Base-by-base conservation (phyloP, 1,140 invertebrate genomes). In the Drosophila rhopaloa region DNA sequence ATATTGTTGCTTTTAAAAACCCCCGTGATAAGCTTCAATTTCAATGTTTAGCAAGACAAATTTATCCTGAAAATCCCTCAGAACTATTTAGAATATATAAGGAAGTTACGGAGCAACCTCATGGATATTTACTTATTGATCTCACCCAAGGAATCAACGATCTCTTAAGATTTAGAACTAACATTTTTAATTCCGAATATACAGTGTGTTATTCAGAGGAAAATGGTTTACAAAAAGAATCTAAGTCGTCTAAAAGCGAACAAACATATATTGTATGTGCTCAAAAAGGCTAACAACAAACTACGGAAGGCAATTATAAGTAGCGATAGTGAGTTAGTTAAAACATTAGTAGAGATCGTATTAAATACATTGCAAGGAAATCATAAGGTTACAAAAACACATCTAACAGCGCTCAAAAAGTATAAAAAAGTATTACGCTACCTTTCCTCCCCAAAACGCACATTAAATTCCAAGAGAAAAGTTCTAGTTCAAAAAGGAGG, bases 191-290 rank as follows among this genome's bases (percentile, higher is more conserved):
- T 19, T 19, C 19, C 19, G 19, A 19, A 19, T 19, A 19, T 19
- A 19, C 19, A 19, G 19, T 19, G 19, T 19, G 19, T 19, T 19
- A 19, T 19, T 19, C 19, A 4, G 35, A 60, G 6, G 32, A 60
- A 60, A 38, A 50, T 50, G 58, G 24, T 60, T 60, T 60, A 38
- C 46, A 50, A 60, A 60, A 60, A 50, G 46, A 60, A 9, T n/a
- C 16, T 60, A 50, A 40, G 13, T 14, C 40, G 50, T 10, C 14
- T 54, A 16, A 54, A 44, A 62, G 50, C 60, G 19, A 19, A 19
- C 19, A 19, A 19, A 19, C 19, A 19, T 19, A 19, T 19, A 19
- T 19, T 19, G 19, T 19, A 19, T 19, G 19, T 19, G 19, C 19
- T 19, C 19, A 19, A 19, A 19, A 19, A 19, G 2, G 19, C 19